Base-by-base conservation (phyloP, 1,140 invertebrate species). In the Papilio aristodemus region DNA sequence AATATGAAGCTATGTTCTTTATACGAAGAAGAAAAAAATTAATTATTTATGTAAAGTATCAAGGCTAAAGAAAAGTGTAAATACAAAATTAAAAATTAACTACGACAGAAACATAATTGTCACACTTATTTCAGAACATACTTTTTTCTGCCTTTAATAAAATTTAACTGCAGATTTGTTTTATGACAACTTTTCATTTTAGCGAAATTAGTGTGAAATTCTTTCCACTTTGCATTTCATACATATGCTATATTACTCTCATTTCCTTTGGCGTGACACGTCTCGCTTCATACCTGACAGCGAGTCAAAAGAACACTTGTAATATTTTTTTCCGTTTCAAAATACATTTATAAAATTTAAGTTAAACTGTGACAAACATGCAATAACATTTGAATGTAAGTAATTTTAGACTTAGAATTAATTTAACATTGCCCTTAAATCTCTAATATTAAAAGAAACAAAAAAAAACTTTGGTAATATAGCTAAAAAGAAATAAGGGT, bases 261-360 rank as follows among this genome's bases (percentile, higher is more conserved):
- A 54, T 54, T 54, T 54, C 19, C 17, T 54, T 54, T 54, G 46
- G 46, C 46, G 19, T 54, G 46, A 54, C 46, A 54, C 19, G 46
- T 54, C 17, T 54, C 46, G 19, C 19, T 17, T 54, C 46, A 54
- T 11, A 7, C 46, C 14, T 54, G n/a, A 54, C 41, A 46, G 43
- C 46, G 9, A 54, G 46, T 13, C 19, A 22, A 54, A 54, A 54
- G 19, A 54, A 9, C 19, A 50, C 19, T 19, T 8, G 7, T 46
- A 46, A 22, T 22, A 22, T 25, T 54, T 22, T 54, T 22, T 54
- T 54, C 0, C 43, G 17, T 50, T 50, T 50, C 19, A 50, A 10
- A 10, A 11, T 22, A 50, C 8, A 54, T 54, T 54, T 43, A 8
- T 7, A 43, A 43, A 1, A 4, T 43, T 43, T 17, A 43, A 6